These are phyloP conservation scores for Elachura formosa DNA, from an alignment of 2,113 vertebrate genomes.

Conservation along the genomic window DNA sequence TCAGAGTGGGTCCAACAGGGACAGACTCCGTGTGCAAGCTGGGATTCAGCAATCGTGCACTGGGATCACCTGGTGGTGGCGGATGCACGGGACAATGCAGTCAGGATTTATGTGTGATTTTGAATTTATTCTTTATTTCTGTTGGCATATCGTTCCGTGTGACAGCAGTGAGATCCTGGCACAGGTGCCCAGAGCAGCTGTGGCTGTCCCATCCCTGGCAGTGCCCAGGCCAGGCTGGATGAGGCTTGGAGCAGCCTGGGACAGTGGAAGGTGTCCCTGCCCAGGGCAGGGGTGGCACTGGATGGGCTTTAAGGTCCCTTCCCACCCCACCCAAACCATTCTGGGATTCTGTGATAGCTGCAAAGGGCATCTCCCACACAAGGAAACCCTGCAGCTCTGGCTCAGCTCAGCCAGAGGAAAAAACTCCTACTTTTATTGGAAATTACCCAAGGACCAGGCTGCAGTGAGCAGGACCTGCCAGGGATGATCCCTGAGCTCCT, in stretches of 20 bases:
- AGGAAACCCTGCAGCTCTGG: not conserved
- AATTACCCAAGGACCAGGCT: not conserved
- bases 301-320: not conserved
- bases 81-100: not conserved
- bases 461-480: not conserved
- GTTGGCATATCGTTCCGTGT: not conserved
- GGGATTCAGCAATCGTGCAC: not conserved
- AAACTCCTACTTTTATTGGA: not conserved
- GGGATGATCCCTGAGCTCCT: not conserved
- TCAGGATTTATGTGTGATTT: not conserved
- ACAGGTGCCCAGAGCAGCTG: not conserved
- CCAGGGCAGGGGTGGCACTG: not conserved
- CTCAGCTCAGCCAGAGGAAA: not conserved
- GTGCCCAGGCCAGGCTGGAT: rapidly evolving
- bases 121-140: not conserved
- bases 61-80: not conserved
- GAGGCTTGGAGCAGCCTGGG: not conserved
- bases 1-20: not conserved
- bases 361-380: not conserved
- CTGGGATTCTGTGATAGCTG: not conserved
- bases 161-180: rapidly evolving
- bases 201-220: not conserved
- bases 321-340: not conserved
- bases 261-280: not conserved
- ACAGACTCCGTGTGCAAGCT: not conserved